Evolutionary conservation across 2,113 vertebrate species (phyloP).

Genomic region (Caranx ignobilis): DNA sequence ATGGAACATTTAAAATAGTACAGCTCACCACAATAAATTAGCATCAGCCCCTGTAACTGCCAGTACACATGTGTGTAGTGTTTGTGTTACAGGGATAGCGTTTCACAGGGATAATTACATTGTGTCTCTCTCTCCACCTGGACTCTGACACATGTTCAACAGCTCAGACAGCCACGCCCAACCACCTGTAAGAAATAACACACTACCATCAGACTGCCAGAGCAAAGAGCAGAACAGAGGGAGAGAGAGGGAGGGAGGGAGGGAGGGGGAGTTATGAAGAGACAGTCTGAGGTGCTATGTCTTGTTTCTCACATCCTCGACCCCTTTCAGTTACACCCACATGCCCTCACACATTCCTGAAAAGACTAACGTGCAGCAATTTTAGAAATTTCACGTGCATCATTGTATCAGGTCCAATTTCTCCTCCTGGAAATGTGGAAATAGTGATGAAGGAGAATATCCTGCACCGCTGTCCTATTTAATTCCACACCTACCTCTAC

Average conservation of each 20-base stretch:
- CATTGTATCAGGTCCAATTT: neutral
- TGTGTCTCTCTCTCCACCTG: conserved; percentile 75
- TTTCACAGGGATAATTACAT: conserved; percentile 79
- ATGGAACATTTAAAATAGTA: conserved; percentile 48
- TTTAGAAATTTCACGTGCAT: neutral
- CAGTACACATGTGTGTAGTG: conserved; percentile 55
- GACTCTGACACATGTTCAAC: conserved; percentile 76
- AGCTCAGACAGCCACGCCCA: conserved; percentile 69
- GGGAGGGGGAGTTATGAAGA: conserved; percentile 23
- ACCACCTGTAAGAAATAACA: conserved; percentile 76
- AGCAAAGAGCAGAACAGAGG: neutral
- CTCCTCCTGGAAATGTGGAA: neutral
- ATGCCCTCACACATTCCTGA: conserved; percentile 13
- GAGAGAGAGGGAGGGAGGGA: conserved; percentile 2
- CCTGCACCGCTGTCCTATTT: conserved; percentile 9
- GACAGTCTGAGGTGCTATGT: conserved; percentile 9
- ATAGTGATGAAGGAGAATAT: conserved; percentile 19
- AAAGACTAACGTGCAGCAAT: neutral
- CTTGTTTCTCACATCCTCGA: conserved; percentile 26
- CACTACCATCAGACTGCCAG: conserved; percentile 43
- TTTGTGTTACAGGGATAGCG: conserved; percentile 64
- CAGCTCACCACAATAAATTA: conserved; percentile 77
- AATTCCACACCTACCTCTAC: conserved; percentile 24
- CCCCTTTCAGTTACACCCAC: neutral
- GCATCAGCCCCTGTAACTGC: conserved; percentile 70